Percentiles rank a stretch among this genome's conserved stretches.
Conservation (phyloP, 1,140 invertebrate genomes). For the Zaprionus nigranus region DNA sequence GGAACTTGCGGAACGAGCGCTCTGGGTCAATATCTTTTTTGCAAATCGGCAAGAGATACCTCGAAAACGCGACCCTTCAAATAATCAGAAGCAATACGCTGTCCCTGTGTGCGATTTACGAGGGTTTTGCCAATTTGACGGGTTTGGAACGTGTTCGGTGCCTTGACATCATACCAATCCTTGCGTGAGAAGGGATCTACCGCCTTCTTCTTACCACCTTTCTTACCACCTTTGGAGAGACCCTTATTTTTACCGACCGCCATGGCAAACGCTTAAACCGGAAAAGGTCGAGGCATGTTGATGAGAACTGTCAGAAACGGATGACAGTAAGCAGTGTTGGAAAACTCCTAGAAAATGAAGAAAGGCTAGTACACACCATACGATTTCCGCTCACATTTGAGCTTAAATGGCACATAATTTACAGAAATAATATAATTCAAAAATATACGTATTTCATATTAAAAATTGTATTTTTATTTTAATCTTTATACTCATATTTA, state of each 20-base stretch:
- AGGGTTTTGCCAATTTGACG: slow-evolving; percentile 99
- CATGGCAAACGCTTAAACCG: slow-evolving; percentile 88
- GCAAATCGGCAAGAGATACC: slow-evolving; percentile 98
- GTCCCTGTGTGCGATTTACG: slow-evolving; percentile 97
- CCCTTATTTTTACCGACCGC: slow-evolving; percentile 99
- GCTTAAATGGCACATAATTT: too few relatives aligned
- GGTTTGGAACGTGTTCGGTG: slow-evolving; percentile 98
- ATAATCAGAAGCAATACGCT: slow-evolving; percentile 98
- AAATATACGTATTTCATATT: too few relatives aligned
- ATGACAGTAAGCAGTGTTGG: slow-evolving; percentile 52
- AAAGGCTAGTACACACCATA: background rate
- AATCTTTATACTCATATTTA: too few relatives aligned
- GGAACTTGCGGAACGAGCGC: slow-evolving; percentile 98
- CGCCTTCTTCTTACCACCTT: slow-evolving; percentile 99
- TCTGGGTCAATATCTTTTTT: slow-evolving; percentile 97
- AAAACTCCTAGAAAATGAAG: background rate
- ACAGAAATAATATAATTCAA: too few relatives aligned
- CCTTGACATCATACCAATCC: slow-evolving; percentile 99
- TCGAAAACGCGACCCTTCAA: slow-evolving; percentile 99
- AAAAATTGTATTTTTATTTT: too few relatives aligned
- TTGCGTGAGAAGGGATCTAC: slow-evolving; percentile 99
- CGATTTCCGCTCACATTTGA: too few relatives aligned
- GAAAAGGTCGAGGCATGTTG: slow-evolving; percentile 83
- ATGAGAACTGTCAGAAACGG: slow-evolving; percentile 61
- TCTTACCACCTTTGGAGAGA: slow-evolving; percentile 99